Evolutionary conservation across 1,140 invertebrate species (phyloP).

Genomic region (Trinorchestia longiramus): DNA sequence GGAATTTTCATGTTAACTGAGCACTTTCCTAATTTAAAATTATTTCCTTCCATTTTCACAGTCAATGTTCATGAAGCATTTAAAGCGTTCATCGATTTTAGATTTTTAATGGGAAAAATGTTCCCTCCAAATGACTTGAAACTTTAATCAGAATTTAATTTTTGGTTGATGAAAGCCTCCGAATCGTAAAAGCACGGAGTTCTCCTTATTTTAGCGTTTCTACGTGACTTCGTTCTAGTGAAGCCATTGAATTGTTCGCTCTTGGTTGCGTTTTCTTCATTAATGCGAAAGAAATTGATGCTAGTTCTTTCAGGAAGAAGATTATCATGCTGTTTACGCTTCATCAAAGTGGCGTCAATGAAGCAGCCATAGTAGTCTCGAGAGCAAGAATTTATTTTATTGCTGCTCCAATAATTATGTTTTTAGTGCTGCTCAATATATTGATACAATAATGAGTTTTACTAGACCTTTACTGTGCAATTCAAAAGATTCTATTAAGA

Average conservation of each 20-base stretch:
- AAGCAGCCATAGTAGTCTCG: not conserved
- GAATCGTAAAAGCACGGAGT: not conserved
- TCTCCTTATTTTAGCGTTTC: not conserved
- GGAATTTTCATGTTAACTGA: not conserved
- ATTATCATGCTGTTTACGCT: not conserved
- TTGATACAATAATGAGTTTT: not conserved
- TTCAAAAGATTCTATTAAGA: not conserved
- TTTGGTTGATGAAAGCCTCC: not conserved
- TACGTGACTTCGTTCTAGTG: not conserved
- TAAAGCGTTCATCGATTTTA: not conserved
- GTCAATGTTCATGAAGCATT: not conserved
- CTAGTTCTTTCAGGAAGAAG: not conserved
- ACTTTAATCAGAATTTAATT: not conserved
- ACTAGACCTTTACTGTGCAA: not conserved
- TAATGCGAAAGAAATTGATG: not conserved
- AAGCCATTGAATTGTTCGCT: not conserved
- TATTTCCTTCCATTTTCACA: not conserved
- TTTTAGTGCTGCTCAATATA: not conserved
- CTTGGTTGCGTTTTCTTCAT: not conserved
- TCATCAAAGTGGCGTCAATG: not conserved
- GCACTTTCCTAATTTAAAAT: not conserved
- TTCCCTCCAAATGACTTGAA: not conserved
- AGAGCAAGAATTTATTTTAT: not conserved
- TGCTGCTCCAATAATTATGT: not conserved
- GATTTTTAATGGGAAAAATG: not conserved